Base-by-base conservation (phyloP, 2,797 vertebrate species). In the Trachops cirrhosus region DNA sequence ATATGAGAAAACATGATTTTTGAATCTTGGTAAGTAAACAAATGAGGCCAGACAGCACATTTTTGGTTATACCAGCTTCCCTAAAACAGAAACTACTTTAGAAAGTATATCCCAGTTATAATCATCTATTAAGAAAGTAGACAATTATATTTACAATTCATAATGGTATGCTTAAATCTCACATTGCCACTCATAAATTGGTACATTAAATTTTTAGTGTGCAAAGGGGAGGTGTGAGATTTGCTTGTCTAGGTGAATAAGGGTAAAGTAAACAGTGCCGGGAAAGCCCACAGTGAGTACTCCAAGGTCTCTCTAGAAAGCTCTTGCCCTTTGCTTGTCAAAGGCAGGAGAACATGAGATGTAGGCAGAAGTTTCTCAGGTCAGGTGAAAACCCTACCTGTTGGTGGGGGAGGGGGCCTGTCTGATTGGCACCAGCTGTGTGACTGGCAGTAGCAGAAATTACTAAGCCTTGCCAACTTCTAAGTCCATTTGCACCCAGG, bases 11-110 rank as follows among this genome's bases (percentile, higher is more conserved):
- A 86, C 15, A 41, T 2, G 39, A 37, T 26, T 67, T 87, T 74
- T 91, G 46, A 88, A 87, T 26, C 89, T 54, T 80, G 59, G 21
- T 34, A 32, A 92, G 57, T 75, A 86, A 91, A 90, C 37, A 79
- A 64, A 83, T 26, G 75, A 54, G 54, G 46, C 44, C 14, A 91
- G 75, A 46, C 1, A 34, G 44, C 44, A 70, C 16, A 18, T 62
- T 84, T 77, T 67, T 95, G 29, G 21, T 39, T 84, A 93, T 24
- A 48, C 21, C 32, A 22, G 37, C 84, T 90, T 57, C 9, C 26
- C 62, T 52, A 52, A 79, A 86, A 84, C 48, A 87, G 37, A 86
- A 80, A 52, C 74, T 52, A 22, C 10, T 77, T 89, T 62, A 26
- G 50, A 59, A 80, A 95, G 26, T 41, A 34, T 8, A 44, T 74